These are phyloP conservation scores for Plecturocebus donacophilus DNA, from an alignment of 2,113 vertebrate species.

Conservation along the genomic window DNA sequence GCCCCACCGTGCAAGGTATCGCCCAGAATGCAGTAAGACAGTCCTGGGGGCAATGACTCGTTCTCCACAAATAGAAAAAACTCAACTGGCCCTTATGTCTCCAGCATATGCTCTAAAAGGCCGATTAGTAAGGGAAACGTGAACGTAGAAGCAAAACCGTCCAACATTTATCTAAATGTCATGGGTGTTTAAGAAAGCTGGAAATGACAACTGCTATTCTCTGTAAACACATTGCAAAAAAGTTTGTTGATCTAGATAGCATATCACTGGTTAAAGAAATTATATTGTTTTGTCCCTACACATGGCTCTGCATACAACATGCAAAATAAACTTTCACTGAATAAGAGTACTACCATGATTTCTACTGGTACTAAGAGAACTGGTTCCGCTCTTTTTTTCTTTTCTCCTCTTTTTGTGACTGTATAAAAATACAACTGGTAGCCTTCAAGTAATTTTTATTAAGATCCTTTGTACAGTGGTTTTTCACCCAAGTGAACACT, in stretches of 20 bases:
- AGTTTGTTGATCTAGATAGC: not conserved
- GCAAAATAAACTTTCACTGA: not conserved
- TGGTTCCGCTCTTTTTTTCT: not conserved
- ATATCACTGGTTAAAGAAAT: not conserved
- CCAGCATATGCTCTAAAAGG: not conserved
- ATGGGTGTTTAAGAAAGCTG: not conserved
- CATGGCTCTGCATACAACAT: accelerated
- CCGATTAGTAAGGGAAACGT: not conserved
- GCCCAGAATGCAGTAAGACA: not conserved
- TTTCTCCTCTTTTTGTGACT: not conserved
- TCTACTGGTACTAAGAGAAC: not conserved
- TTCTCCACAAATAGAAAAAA: not conserved
- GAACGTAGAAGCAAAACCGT: not conserved
- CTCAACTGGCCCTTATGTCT: not conserved
- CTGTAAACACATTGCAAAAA: not conserved
- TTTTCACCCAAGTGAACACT: slow-evolving; percentile 19
- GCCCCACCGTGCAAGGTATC: not conserved
- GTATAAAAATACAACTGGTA: not conserved
- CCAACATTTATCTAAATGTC: not conserved
- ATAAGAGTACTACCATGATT: not conserved
- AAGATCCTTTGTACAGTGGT: not conserved
- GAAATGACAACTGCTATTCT: not conserved
- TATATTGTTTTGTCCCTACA: not conserved
- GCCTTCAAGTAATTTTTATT: slow-evolving; percentile 60
- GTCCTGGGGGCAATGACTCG: not conserved